These are phyloP conservation scores for Hemitrygon akajei DNA, from an alignment of 2,797 vertebrate genomes.

Conservation along the genomic window DNA sequence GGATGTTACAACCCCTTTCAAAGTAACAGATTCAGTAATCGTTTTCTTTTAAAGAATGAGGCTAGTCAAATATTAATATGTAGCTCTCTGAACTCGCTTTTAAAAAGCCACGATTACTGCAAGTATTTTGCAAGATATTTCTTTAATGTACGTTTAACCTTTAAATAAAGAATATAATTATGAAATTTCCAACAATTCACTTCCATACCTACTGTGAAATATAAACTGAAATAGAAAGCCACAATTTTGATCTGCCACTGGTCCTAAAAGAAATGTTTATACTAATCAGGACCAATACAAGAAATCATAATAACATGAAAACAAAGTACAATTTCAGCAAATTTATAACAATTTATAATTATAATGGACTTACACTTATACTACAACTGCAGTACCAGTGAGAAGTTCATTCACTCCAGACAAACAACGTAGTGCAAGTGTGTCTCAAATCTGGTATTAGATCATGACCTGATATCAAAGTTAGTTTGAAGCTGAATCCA, in stretches of 20 bases:
- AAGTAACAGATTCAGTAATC: not conserved
- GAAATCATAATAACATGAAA: not conserved
- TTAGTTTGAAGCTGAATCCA: not conserved
- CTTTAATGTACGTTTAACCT: not conserved
- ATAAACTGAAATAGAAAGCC: slow-evolving; percentile 2
- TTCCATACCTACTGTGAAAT: not conserved
- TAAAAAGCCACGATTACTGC: not conserved
- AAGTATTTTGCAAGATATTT: slow-evolving; percentile 7
- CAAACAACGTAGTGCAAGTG: not conserved
- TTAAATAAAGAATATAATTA: not conserved
- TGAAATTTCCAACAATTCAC: not conserved
- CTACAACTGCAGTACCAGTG: not conserved
- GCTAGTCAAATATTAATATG: slow-evolving; percentile 34
- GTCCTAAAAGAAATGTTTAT: not conserved
- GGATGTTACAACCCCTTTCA: not conserved
- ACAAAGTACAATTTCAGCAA: not conserved
- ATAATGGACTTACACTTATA: not conserved
- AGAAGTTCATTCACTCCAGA: not conserved
- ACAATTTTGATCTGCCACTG: not conserved
- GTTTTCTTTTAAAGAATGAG: slow-evolving; percentile 4
- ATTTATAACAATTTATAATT: too few relatives aligned
- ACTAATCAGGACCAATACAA: not conserved
- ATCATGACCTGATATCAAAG: not conserved
- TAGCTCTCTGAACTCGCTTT: not conserved
- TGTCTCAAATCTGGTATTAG: not conserved